Evolutionary conservation across 2,888 invertebrate species (phyloP).

Genomic region (Octonoba sinensis): DNA sequence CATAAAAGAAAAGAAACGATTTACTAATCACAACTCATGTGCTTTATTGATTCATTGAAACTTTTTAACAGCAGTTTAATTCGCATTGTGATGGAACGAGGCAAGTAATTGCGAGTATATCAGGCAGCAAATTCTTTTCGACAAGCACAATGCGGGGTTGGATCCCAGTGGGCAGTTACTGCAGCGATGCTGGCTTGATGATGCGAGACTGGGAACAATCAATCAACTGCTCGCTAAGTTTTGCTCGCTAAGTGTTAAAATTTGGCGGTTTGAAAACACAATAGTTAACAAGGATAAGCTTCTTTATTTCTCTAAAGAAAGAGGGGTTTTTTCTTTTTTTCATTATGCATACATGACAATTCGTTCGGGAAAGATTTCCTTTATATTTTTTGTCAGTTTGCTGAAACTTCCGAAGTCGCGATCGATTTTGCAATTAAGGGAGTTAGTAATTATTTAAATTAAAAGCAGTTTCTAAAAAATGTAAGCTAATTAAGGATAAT

Average conservation of each 20-base stretch:
- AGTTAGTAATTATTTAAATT: slow-evolving; percentile 59
- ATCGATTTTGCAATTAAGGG: slow-evolving; percentile 60
- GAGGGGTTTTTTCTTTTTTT: slow-evolving; percentile 31
- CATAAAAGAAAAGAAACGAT: too few relatives aligned
- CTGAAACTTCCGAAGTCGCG: slow-evolving; percentile 8
- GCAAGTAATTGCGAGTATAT: neutral
- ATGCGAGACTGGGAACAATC: slow-evolving; percentile 31
- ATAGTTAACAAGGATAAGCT: slow-evolving; percentile 48
- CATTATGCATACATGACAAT: slow-evolving; percentile 38
- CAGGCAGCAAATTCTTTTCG: slow-evolving; percentile 1
- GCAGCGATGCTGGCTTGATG: slow-evolving; percentile 33
- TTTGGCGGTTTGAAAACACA: slow-evolving; percentile 55
- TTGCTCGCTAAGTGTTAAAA: slow-evolving; percentile 43
- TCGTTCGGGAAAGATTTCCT: slow-evolving; percentile 36
- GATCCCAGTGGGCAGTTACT: slow-evolving; percentile 26
- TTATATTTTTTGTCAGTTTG: slow-evolving; percentile 3
- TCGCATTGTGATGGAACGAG: neutral
- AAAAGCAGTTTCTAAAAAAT: slow-evolving; percentile 57
- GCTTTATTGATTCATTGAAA: too few relatives aligned
- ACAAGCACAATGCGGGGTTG: slow-evolving; percentile 1
- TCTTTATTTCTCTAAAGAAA: slow-evolving; percentile 19
- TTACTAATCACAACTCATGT: too few relatives aligned
- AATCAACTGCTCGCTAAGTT: slow-evolving; percentile 31
- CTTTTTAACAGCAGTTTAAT: neutral
- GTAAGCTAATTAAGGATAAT: slow-evolving; percentile 58